These are phyloP conservation scores for Nemoura dubitans DNA, from an alignment of 2,888 invertebrate species.

Conservation along the genomic window DNA sequence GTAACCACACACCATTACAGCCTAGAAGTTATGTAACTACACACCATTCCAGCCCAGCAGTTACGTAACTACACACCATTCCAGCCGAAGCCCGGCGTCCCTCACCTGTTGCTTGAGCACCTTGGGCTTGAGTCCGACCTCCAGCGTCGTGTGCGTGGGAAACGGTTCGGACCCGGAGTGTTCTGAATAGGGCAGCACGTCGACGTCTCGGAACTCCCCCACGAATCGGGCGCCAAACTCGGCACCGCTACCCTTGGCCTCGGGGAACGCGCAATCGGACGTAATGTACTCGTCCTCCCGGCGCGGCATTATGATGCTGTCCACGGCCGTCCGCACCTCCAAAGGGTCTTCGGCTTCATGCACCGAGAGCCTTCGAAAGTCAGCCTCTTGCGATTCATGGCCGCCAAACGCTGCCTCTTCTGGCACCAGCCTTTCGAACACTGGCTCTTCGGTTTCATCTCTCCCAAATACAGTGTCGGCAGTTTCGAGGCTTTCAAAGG, in stretches of 20 bases:
- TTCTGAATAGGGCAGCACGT: neutral
- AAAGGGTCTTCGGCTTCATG: neutral
- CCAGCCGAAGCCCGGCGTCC: too few species aligned
- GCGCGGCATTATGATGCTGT: neutral
- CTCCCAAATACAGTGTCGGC: too few species aligned
- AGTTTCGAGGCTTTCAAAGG: too few species aligned
- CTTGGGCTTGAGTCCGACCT: neutral
- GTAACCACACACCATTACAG: too few species aligned
- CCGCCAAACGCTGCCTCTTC: too few species aligned
- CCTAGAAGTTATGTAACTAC: too few species aligned
- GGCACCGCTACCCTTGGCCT: neutral
- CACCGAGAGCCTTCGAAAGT: too few species aligned
- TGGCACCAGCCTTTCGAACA: too few species aligned
- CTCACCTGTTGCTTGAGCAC: neutral
- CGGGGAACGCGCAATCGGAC: constrained; percentile 16
- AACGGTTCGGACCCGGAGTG: neutral
- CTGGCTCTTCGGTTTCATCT: too few species aligned
- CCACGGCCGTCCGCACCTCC: neutral
- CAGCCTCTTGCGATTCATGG: too few species aligned
- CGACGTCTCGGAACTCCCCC: neutral
- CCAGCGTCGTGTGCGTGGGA: neutral
- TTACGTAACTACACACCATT: too few species aligned
- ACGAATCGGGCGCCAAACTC: neutral
- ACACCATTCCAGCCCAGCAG: too few species aligned
- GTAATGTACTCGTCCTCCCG: constrained; percentile 31